A percentile compares a stretch with the other conserved stretches of the same genome.
Conservation (phyloP, 1,140 invertebrate genomes). For the Drosophila carrolli region DNA sequence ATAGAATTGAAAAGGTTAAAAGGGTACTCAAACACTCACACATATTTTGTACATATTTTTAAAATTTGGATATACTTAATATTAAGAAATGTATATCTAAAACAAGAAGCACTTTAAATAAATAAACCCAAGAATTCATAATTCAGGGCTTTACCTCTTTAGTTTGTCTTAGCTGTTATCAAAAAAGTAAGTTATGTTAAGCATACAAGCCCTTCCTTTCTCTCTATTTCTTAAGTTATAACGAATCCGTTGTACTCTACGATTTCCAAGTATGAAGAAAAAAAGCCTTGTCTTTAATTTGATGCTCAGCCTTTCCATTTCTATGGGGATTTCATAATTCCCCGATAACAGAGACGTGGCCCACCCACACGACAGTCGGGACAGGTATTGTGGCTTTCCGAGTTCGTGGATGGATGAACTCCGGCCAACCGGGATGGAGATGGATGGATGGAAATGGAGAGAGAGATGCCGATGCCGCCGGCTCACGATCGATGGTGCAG, state of each 20-base stretch:
- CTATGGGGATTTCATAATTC: not conserved
- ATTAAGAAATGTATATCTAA: no score
- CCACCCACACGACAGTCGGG: slow-evolving; percentile 36
- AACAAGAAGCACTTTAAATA: no score
- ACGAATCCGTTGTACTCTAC: no score
- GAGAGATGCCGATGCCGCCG: slow-evolving; percentile 32
- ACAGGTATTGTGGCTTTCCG: slow-evolving; percentile 20
- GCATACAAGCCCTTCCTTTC: no score
- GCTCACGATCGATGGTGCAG: slow-evolving; percentile 65
- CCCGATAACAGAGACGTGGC: slow-evolving; percentile 1
- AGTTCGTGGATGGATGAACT: not conserved
- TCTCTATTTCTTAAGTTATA: no score
- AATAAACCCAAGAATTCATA: no score
- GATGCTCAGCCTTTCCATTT: not conserved
- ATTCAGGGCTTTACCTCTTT: no score
- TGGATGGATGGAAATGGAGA: slow-evolving; percentile 3
- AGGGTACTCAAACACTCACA: not conserved
- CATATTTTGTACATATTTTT: not conserved
- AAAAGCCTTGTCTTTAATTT: not conserved
- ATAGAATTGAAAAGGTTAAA: not conserved
- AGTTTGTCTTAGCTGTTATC: no score
- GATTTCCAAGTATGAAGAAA: no score
- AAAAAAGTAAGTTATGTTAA: no score
- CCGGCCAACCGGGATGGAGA: no score
- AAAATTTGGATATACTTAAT: no score